A percentile compares a stretch with the other conserved stretches of the same genome.
Conservation (phyloP, 2,888 invertebrate genomes). For the Ophion ellenae region DNA sequence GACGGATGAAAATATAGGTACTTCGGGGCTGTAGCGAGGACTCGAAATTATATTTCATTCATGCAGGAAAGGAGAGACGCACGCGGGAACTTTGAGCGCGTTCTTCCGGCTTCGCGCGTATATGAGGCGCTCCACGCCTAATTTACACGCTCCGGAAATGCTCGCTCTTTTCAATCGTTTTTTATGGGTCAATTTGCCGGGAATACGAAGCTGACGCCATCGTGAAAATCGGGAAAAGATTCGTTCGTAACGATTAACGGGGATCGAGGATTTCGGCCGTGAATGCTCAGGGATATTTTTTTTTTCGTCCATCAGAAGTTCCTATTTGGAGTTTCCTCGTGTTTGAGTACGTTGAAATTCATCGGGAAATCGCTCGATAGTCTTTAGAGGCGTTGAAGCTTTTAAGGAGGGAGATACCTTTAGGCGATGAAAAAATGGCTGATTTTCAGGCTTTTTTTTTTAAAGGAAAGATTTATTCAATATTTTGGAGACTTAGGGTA, state of each 20-base stretch:
- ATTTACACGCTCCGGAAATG: not conserved
- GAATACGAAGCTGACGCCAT: not conserved
- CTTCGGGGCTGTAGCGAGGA: slow-evolving; percentile 71
- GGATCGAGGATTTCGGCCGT: too few relatives aligned
- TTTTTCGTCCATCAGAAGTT: not conserved
- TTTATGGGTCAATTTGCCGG: not conserved
- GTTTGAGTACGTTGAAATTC: too few relatives aligned
- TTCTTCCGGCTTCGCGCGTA: slow-evolving; percentile 65
- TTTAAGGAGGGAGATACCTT: too few relatives aligned
- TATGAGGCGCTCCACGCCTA: not conserved
- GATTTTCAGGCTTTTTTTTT: too few relatives aligned
- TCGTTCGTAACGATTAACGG: not conserved
- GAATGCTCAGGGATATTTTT: not conserved
- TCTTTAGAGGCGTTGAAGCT: too few relatives aligned
- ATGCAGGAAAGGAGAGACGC: slow-evolving; percentile 79
- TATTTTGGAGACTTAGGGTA: too few relatives aligned
- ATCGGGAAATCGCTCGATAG: not conserved
- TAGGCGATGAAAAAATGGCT: too few relatives aligned
- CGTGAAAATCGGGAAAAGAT: not conserved
- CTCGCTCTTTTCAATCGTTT: not conserved
- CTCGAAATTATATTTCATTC: slow-evolving; percentile 80
- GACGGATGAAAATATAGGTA: slow-evolving; percentile 79
- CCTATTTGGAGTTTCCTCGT: not conserved
- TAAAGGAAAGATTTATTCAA: too few relatives aligned
- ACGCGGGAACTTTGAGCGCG: slow-evolving; percentile 67